These are phyloP conservation scores for Semibalanus balanoides DNA, from an alignment of 1,140 invertebrate species.

Conservation along the genomic window DNA sequence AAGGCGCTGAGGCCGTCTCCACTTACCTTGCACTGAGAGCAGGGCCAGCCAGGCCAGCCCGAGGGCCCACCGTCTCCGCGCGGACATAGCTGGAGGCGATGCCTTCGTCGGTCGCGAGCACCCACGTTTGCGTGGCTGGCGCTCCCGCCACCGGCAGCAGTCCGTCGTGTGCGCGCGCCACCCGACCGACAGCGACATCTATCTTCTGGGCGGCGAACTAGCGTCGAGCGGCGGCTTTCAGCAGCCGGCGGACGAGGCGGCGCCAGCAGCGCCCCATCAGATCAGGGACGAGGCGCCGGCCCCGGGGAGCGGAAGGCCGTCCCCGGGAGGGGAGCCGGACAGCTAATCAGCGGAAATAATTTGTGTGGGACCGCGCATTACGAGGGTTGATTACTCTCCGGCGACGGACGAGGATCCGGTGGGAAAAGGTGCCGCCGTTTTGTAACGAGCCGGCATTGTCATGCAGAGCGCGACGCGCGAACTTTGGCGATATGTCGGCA, in stretches of 20 bases:
- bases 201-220: background rate
- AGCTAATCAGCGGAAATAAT: constrained; percentile 2
- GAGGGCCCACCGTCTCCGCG: background rate
- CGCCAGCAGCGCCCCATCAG: no score
- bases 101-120: background rate
- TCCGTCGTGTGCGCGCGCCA: background rate
- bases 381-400: background rate
- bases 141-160: no score
- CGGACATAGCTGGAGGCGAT: background rate
- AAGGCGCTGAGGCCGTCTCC: no score
- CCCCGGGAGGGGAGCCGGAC: background rate
- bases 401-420: background rate
- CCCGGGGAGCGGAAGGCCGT: background rate
- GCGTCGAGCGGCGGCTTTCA: background rate
- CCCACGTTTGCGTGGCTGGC: background rate
- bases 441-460: background rate
- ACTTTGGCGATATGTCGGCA: background rate
- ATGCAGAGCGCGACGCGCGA: background rate
- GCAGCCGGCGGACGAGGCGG: no score
- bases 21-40: background rate
- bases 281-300: no score
- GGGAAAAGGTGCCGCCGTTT: background rate
- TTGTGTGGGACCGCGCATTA: background rate
- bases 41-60: background rate
- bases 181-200: background rate